These are phyloP conservation scores for Nematostella vectensis DNA, from an alignment of 92 coral and sea anemone species.

Conservation along the genomic window DNA sequence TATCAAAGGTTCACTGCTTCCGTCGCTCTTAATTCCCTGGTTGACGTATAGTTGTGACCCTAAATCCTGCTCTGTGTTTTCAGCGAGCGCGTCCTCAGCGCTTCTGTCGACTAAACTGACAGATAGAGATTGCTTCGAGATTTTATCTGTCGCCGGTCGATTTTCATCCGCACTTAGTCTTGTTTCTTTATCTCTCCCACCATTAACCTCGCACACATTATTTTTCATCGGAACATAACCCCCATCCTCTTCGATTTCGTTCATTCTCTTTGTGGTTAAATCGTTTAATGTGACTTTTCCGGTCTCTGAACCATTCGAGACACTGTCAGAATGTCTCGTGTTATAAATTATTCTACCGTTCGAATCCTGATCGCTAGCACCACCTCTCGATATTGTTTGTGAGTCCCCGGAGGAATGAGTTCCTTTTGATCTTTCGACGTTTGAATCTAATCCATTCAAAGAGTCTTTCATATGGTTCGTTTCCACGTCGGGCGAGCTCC, in stretches of 20 bases:
- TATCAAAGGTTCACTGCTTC: neutral
- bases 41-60: neutral
- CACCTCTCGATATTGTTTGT: neutral
- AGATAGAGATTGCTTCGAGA: constrained; percentile 4
- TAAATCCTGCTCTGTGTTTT: neutral
- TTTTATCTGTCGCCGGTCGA: constrained; percentile 2
- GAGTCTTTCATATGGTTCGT: neutral
- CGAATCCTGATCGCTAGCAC: constrained; percentile 2
- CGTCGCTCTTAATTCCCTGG: neutral
- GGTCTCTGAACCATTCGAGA: neutral
- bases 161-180: constrained; percentile 1
- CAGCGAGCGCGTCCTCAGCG: neutral
- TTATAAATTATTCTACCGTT: too few relatives aligned
- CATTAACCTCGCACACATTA: constrained; percentile 13
- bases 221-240: constrained; percentile 57
- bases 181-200: neutral
- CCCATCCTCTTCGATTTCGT: constrained; percentile 14
- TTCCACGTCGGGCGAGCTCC: neutral
- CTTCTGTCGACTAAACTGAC: neutral
- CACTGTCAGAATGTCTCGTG: neutral
- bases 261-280: neutral
- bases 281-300: neutral
- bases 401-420: neutral
- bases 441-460: neutral
- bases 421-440: neutral